phyloP scores from a whole-genome alignment of 2,888 invertebrate genomes.

The Acronicta leporina region DNA sequence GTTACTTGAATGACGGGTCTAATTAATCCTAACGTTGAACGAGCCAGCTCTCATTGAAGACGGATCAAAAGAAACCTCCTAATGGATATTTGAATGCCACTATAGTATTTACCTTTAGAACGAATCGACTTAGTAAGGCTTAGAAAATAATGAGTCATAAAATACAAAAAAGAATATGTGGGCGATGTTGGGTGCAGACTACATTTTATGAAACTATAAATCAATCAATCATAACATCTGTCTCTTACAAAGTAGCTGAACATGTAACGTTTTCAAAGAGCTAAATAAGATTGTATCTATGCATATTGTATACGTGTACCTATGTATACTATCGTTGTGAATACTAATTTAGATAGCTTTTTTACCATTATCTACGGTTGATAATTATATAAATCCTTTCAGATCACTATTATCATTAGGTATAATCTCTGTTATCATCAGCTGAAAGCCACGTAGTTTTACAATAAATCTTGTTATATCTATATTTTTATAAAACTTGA shows the following conservation, averaged over 20 bases:
- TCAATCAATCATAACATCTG: slow-evolving; percentile 52
- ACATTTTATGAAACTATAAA: slow-evolving; percentile 39
- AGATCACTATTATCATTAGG: too few species aligned
- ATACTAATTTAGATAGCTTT: too few species aligned
- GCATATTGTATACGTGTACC: background rate
- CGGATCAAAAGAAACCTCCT: slow-evolving; percentile 84
- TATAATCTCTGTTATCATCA: too few species aligned
- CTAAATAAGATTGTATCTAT: slow-evolving; percentile 7
- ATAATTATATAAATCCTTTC: too few species aligned
- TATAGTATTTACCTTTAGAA: slow-evolving; percentile 72
- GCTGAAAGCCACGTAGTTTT: too few species aligned
- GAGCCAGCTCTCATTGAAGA: slow-evolving; percentile 71
- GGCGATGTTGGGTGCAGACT: slow-evolving; percentile 40
- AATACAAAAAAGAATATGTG: slow-evolving; percentile 43
- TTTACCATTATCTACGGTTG: too few species aligned
- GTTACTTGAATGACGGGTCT: slow-evolving; percentile 77
- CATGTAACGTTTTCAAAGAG: slow-evolving; percentile 27
- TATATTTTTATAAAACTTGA: too few species aligned
- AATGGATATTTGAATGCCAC: slow-evolving; percentile 85
- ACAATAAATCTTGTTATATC: too few species aligned
- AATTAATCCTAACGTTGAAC: slow-evolving; percentile 82
- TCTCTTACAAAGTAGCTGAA: slow-evolving; percentile 28
- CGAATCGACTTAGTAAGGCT: slow-evolving; percentile 49
- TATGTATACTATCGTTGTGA: too few species aligned
- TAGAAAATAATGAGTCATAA: slow-evolving; percentile 57